Base-by-base conservation (phyloP, 2,113 vertebrate species). In the Dunckerocampus dactyliophorus region DNA sequence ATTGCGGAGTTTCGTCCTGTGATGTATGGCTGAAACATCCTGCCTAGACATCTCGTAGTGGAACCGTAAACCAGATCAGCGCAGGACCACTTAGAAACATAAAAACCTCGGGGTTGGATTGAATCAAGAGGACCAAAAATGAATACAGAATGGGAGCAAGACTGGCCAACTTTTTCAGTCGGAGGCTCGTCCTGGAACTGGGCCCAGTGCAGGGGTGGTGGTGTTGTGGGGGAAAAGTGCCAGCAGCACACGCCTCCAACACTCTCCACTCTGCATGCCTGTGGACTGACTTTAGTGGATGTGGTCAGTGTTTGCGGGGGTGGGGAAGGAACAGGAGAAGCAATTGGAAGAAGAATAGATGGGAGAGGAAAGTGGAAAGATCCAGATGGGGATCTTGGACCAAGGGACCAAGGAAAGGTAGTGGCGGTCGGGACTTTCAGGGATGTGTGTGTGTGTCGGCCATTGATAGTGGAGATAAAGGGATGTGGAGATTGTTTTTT, bases 211-310 rank as follows among this genome's bases (percentile, higher is more conserved):
- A 78, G 77, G 65, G 81, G 82, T 75, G 77, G 39, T 43, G 39
- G 13, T 43, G 39, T 43, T 43, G 39, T 43, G 11, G 39, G 81
- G 74, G 63, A 69, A 73, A 81, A 70, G 80, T 81, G 86, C 72
- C 63, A 75, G 76, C 72, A 86, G 84, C 70, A 61, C 80, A 85
- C 83, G 85, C 88, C 85, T 86, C 85, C 69, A 74, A 85, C 86
- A 81, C 86, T 84, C 85, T 83, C 77, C 74, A 74, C 80, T 79
- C 88, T 86, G 86, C 82, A 76, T 89, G 84, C 82, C 79, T 89
- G 85, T 82, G 84, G 82, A 87, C 82, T 89, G 87, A 90, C 80
- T 87, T 82, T 87, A 82, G 86, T 89, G 82, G 87, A 87, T 89
- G 89, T 87, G 90, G 90, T 91, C 81, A 74, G 64, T 17, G 11